These are phyloP conservation scores for Phaonia tiefii DNA, from an alignment of 2,888 invertebrate species.

Conservation along the genomic window DNA sequence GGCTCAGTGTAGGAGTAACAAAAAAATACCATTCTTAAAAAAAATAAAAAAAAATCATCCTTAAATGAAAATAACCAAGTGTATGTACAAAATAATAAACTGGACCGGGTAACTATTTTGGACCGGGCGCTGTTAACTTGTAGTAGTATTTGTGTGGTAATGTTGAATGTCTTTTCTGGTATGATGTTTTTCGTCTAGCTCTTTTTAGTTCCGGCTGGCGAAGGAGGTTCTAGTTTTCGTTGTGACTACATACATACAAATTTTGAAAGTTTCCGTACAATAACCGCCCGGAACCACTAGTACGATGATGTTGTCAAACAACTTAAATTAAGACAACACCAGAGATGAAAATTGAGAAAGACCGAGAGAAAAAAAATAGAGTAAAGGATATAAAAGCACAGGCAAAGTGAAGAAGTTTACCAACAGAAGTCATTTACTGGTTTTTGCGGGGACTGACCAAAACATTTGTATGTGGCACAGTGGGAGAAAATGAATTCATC, in stretches of 20 bases:
- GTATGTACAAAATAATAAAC: constrained; percentile 10
- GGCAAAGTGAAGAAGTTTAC: neutral
- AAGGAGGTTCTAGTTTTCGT: neutral
- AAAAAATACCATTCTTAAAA: neutral
- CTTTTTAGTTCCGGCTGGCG: neutral
- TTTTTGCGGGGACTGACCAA: constrained; percentile 38
- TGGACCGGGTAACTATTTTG: neutral
- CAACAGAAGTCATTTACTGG: neutral
- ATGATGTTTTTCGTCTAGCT: neutral
- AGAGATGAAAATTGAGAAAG: constrained; percentile 16
- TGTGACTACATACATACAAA: constrained; percentile 28
- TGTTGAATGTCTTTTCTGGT: constrained; percentile 19
- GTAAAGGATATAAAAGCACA: constrained; percentile 2
- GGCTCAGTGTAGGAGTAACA: neutral
- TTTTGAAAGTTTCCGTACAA: constrained; percentile 32
- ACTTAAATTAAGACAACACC: constrained; percentile 50
- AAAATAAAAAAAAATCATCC: constrained; percentile 11
- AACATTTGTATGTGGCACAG: constrained; percentile 29
- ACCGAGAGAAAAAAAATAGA: constrained; percentile 6
- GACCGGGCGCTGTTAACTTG: neutral
- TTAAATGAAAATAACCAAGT: constrained; percentile 15
- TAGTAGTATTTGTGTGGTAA: constrained; percentile 1
- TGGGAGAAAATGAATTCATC: too few species aligned
- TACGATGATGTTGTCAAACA: constrained; percentile 58
- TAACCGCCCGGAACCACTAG: constrained; percentile 39